A percentile compares a stretch with the other conserved stretches of the same genome.
Evolutionary conservation across 2,888 invertebrate genomes (phyloP).

Genomic region (Exocentrus adspersus): DNA sequence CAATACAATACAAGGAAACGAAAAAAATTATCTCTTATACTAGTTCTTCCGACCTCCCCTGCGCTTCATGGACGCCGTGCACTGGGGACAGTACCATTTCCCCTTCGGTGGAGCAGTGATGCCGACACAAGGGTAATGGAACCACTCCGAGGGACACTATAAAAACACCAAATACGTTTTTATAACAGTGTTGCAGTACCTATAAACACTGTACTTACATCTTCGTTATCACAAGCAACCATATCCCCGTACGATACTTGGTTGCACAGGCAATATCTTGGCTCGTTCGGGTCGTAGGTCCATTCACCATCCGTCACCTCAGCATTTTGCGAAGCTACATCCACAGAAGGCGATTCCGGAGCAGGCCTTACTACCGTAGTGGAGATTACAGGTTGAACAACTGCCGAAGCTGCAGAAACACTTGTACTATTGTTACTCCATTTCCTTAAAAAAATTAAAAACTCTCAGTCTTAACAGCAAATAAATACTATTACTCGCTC

Average conservation of each 20-base stretch:
- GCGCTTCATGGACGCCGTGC: constrained; percentile 87
- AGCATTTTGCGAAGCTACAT: constrained; percentile 64
- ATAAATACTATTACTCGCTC: too few relatives aligned
- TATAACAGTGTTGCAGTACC: background rate
- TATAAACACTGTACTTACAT: constrained; percentile 71
- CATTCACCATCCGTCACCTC: constrained; percentile 81
- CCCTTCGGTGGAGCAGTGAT: constrained; percentile 96
- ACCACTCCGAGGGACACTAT: constrained; percentile 98
- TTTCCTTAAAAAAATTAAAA: constrained; percentile 55
- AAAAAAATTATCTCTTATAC: constrained; percentile 3
- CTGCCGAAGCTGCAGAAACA: constrained; percentile 56
- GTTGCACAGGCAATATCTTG: constrained; percentile 95
- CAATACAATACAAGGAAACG: background rate
- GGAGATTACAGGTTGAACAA: constrained; percentile 51
- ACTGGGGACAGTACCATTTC: constrained; percentile 99
- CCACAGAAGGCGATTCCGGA: constrained; percentile 63
- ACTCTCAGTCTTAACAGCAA: too few relatives aligned
- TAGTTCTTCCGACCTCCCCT: constrained; percentile 84
- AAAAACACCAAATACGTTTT: constrained; percentile 55
- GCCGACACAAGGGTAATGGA: constrained; percentile 98
- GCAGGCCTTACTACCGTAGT: constrained; percentile 50
- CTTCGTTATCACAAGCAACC: constrained; percentile 99
- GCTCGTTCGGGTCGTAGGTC: constrained; percentile 96
- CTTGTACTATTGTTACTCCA: constrained; percentile 49
- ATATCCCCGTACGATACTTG: constrained; percentile 98